phyloP scores from a whole-genome alignment of 2,888 invertebrate species.

The Dryomyza anilis region DNA sequence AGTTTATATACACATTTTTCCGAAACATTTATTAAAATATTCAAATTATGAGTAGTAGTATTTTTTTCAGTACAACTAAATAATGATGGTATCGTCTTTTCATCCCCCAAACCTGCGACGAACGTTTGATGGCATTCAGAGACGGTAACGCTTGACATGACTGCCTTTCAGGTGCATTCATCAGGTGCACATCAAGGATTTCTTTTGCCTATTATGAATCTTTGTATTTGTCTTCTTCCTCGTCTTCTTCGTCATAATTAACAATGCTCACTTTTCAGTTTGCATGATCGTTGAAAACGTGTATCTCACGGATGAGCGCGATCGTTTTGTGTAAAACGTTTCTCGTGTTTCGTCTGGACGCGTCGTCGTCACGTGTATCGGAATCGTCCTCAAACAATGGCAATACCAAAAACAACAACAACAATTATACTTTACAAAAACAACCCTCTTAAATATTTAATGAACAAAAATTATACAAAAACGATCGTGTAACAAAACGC shows the following conservation, averaged over 20 bases:
- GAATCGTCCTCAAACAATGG: too few relatives aligned
- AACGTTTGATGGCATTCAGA: background rate
- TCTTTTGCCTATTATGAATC: background rate
- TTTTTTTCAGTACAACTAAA: too few relatives aligned
- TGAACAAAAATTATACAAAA: too few relatives aligned
- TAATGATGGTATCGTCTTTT: too few relatives aligned
- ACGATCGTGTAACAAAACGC: too few relatives aligned
- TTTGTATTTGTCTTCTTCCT: background rate
- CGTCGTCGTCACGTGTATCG: background rate
- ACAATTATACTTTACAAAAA: too few relatives aligned
- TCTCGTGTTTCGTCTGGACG: conserved; percentile 14
- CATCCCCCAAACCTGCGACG: conserved; percentile 11
- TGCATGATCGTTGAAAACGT: conserved; percentile 8
- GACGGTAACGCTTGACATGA: background rate
- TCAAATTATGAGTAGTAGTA: too few relatives aligned
- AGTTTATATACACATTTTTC: too few relatives aligned
- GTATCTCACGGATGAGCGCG: conserved; percentile 23
- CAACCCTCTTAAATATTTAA: too few relatives aligned
- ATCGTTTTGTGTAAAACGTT: conserved; percentile 18
- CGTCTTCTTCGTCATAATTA: too few relatives aligned
- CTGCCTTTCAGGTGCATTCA: conserved; percentile 17
- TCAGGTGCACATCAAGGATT: conserved; percentile 27
- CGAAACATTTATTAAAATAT: too few relatives aligned
- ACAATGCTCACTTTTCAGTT: background rate
- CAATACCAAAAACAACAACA: too few relatives aligned